Base-by-base conservation (phyloP, 2,888 invertebrate species). In the Hypselothyrea guttata region DNA sequence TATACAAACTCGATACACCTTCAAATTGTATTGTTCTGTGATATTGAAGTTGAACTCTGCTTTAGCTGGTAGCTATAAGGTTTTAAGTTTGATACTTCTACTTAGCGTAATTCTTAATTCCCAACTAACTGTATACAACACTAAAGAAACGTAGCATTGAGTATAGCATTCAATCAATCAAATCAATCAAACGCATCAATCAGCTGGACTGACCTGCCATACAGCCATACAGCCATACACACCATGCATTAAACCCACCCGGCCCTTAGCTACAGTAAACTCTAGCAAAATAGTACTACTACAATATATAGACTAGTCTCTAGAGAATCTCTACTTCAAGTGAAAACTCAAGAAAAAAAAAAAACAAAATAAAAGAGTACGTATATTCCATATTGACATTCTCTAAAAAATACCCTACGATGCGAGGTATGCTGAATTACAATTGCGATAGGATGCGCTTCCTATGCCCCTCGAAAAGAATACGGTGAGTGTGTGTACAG, bases 401-500 rank as follows among this genome's bases (percentile, higher is more conserved):
- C 38, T 4, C 11, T 41, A 18, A 44, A 37, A 28, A 22, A 35
- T 9, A 8, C 22, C 15, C 47, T 49, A 40, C 51, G 55, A 70
- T 65, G 65, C 54, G 70, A 64, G 42, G 45, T 41, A 55, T 49
- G 60, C 70, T 49, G 52, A 55, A 41, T 28, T n/a, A 38, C 38
- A 18, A 49, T 55, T 60, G 55, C 65, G 70, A 60, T 47, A 49
- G 11, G 69, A 69, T 72, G 82, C 63, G 63, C 41, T 59, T 22
- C 22, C 38, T 66, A 37, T 42, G 44, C 54, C 58, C 59, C n/a
- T n/a, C n/a, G n/a, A n/a, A n/a, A 53, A 61, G 51, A 16, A 60
- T 71, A 69, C 53, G 69, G 69, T 69, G 69, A 69, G 69, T 69
- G 70, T 60, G 65, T 27, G 22, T 22, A 58, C 58, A 44, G 48